Base-by-base conservation (phyloP, 1,140 invertebrate genomes). In the Pogonomyrmex californicus region DNA sequence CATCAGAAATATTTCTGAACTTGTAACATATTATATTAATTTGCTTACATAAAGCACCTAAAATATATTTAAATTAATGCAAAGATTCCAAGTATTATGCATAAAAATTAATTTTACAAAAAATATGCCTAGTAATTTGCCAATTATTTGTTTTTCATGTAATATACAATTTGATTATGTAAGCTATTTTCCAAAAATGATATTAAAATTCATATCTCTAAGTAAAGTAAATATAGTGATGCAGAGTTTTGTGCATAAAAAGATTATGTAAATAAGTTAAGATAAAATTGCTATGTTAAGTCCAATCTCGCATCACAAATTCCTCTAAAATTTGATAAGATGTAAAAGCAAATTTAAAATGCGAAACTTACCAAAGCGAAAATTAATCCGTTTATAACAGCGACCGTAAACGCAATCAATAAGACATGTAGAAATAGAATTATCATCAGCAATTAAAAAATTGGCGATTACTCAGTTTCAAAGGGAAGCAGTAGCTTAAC, bases 11-110 rank as follows among this genome's bases (percentile, higher is more conserved):
- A 14, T n/a, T 33, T 63, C 9, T 30, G 0, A 90, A 17, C 12
- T n/a, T 30, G 12, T 81, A 38, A 54, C 89, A 75, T 17, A 88
- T 78, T 33, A 90, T 85, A 54, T 90, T 86, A 23, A 90, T 58
- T 58, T 90, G 88, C 85, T 78, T 9, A 75, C 49, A 30, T 90
- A 88, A 44, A 90, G 10, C 60, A 90, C 68, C 88, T 90, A 56
- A 47, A 70, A 86, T 73, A 38, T 51, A 14, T 30, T 68, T 60
- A 54, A 17, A 30, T 7, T 38, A 3, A 9, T 73, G 54, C 41
- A 60, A 73, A 36, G 38, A 79, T 71, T 79, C 33, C 58, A 70
- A 70, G 36, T 5, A 68, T 54, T 58, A 44, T 23, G 1, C 60
- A 12, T 3, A 9, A 47, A 9, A 60, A 60, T 36, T 75, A 75